Evolutionary conservation across 2,888 invertebrate genomes (phyloP).

Genomic region (Erpobdella octoculata): DNA sequence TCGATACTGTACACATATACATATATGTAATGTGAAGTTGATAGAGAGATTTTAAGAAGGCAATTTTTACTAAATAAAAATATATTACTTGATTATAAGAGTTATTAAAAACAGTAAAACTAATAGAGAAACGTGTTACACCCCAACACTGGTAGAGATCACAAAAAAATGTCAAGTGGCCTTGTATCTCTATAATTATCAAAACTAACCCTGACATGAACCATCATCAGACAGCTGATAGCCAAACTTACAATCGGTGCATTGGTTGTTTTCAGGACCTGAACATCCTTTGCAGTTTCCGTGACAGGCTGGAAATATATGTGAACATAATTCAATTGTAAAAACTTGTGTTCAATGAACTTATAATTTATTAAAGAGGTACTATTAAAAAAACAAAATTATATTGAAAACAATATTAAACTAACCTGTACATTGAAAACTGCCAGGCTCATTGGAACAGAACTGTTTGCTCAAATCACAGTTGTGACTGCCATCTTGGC

Average conservation of each 20-base stretch:
- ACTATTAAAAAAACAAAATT: neutral
- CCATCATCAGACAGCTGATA: neutral
- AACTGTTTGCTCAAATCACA: neutral
- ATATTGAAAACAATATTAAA: too few relatives aligned
- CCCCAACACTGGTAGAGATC: too few relatives aligned
- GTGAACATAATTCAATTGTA: neutral
- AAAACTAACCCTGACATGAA: neutral
- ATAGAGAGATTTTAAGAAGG: too few relatives aligned
- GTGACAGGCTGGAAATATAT: slow-evolving; percentile 4
- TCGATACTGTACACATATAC: too few relatives aligned
- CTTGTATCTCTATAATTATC: neutral
- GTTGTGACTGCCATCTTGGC: neutral
- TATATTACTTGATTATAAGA: too few relatives aligned
- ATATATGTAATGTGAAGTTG: too few relatives aligned
- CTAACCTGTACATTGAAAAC: neutral
- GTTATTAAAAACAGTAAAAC: too few relatives aligned
- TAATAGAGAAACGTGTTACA: too few relatives aligned
- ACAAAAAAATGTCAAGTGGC: too few relatives aligned
- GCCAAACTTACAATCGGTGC: neutral
- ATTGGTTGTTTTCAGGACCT: neutral
- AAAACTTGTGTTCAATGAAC: neutral
- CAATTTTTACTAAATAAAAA: too few relatives aligned
- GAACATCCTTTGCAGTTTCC: neutral
- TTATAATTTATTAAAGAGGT: neutral
- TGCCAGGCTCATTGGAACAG: slow-evolving; percentile 3